phyloP scores from a whole-genome alignment of 2,113 vertebrate genomes.

The Tragelaphus imberbis region DNA sequence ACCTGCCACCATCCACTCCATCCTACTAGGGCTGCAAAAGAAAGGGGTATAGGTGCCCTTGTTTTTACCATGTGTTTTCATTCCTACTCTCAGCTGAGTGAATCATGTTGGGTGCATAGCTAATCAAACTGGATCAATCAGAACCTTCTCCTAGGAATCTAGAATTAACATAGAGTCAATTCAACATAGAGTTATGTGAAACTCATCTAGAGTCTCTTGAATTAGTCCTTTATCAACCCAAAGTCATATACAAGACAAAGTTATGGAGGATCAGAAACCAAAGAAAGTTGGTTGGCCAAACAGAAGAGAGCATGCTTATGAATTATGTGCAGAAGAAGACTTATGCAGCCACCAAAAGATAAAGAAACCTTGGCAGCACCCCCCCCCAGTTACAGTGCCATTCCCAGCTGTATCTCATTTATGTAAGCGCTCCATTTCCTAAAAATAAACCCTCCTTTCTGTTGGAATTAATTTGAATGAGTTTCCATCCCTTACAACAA shows the following conservation, averaged over 20 bases:
- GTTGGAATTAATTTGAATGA: neutral
- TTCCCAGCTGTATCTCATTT: neutral
- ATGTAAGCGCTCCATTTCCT: neutral
- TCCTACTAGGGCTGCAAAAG: neutral
- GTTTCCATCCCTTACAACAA: neutral
- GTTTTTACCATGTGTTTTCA: neutral
- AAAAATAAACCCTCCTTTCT: slow-evolving; percentile 24
- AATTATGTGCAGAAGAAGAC: neutral
- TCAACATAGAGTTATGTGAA: neutral
- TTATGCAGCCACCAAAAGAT: neutral
- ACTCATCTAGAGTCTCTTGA: neutral
- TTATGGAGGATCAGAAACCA: neutral
- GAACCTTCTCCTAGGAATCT: neutral
- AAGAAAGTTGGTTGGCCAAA: neutral
- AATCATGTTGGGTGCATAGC: neutral
- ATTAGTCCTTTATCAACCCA: neutral
- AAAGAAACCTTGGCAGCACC: neutral
- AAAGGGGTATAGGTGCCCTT: neutral
- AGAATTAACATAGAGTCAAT: neutral
- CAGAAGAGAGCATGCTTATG: neutral
- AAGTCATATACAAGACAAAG: neutral
- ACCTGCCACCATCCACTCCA: neutral
- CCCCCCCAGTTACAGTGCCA: neutral
- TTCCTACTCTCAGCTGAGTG: neutral
- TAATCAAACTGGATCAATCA: neutral